These are phyloP conservation scores for Celastrina argiolus DNA, from an alignment of 2,888 invertebrate species.

Conservation along the genomic window DNA sequence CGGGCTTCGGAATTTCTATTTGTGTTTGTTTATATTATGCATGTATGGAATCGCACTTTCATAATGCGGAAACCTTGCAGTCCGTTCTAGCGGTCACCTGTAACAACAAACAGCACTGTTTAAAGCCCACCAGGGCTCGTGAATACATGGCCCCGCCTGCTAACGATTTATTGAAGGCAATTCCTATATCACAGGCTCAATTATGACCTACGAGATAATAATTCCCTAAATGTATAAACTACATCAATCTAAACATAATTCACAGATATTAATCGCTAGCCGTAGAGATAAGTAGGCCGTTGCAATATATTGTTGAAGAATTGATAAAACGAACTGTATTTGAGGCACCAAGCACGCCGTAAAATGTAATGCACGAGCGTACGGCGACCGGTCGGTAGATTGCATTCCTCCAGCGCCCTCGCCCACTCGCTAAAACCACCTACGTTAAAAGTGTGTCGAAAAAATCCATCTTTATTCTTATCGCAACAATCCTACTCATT, in stretches of 20 bases:
- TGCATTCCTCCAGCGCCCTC: conserved; percentile 51
- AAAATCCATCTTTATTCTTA: conserved; percentile 35
- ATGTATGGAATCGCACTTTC: conserved; percentile 60
- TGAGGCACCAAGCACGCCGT: not conserved
- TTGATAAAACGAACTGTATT: conserved; percentile 15
- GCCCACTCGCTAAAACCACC: conserved; percentile 55
- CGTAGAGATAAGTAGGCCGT: conserved; percentile 3
- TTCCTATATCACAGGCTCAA: not conserved
- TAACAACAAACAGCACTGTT: conserved; percentile 57
- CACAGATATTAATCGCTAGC: not conserved
- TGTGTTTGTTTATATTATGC: conserved; percentile 62
- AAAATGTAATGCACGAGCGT: conserved; percentile 31
- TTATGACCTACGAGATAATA: not conserved
- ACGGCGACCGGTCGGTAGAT: conserved; percentile 47
- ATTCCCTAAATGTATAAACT: not conserved
- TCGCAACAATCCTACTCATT: conserved; percentile 28
- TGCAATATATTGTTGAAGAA: not conserved
- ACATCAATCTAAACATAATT: not conserved
- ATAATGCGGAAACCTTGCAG: conserved; percentile 62
- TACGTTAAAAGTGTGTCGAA: conserved; percentile 47
- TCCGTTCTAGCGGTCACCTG: conserved; percentile 58
- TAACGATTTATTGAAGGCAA: not conserved
- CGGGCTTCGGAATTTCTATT: conserved; percentile 52
- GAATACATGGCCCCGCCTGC: conserved; percentile 28
- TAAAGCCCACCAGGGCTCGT: conserved; percentile 43